These are phyloP conservation scores for Stenopsyche tienmushanensis DNA, from an alignment of 1,140 invertebrate genomes.

Conservation along the genomic window DNA sequence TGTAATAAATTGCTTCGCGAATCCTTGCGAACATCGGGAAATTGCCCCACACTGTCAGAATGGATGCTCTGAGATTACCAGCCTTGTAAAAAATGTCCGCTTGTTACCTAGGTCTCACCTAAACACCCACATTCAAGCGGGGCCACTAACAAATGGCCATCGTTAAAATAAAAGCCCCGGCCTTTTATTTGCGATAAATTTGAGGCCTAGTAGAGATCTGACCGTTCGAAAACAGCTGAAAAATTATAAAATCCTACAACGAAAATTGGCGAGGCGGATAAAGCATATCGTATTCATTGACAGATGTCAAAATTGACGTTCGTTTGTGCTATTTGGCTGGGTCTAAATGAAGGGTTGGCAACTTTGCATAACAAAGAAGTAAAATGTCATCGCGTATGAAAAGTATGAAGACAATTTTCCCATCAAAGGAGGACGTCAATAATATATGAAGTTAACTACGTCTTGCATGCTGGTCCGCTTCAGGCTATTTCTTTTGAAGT, in stretches of 20 bases:
- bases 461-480: background rate
- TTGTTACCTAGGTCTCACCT: slow-evolving; percentile 10
- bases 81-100: slow-evolving; percentile 36
- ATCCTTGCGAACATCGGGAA: slow-evolving; percentile 18
- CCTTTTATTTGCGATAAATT: slow-evolving; percentile 21
- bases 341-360: background rate
- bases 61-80: slow-evolving; percentile 38
- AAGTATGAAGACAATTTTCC: slow-evolving; percentile 36
- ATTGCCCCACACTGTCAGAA: slow-evolving; percentile 33
- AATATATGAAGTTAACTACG: slow-evolving; percentile 30
- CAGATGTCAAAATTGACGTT: background rate
- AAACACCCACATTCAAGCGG: background rate
- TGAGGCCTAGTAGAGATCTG: background rate
- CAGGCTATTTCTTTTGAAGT: background rate
- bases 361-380: background rate
- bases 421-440: slow-evolving; percentile 34
- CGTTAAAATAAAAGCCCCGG: slow-evolving; percentile 37
- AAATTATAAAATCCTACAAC: background rate
- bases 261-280: no score
- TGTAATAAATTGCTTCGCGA: slow-evolving; percentile 39
- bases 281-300: background rate
- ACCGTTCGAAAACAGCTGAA: background rate
- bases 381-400: background rate
- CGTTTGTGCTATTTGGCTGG: background rate
- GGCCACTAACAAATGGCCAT: slow-evolving; percentile 31